These are phyloP conservation scores for Petaurus breviceps DNA, from an alignment of 2,113 vertebrate genomes.

Conservation along the genomic window DNA sequence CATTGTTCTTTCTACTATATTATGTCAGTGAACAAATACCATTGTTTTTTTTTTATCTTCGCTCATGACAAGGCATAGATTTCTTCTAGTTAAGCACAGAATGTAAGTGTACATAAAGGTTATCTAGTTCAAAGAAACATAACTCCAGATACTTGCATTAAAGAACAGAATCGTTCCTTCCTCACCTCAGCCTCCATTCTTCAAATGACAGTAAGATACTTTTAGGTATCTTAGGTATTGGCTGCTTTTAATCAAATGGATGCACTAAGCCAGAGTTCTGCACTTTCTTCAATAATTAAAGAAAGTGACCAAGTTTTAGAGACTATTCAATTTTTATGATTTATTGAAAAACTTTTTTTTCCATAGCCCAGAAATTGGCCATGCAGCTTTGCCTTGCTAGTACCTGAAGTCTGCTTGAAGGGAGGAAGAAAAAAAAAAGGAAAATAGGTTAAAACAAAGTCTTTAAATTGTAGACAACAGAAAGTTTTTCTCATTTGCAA, in stretches of 20 bases:
- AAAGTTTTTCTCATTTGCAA: neutral
- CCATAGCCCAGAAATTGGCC: conserved; percentile 30
- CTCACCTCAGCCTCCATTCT: neutral
- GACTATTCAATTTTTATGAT: conserved; percentile 59
- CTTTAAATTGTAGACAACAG: neutral
- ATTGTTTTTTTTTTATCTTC: neutral
- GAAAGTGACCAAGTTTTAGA: conserved; percentile 54
- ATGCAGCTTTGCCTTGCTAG: conserved; percentile 41
- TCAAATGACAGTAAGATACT: conserved; percentile 43
- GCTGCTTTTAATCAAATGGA: conserved; percentile 39
- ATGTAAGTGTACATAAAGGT: neutral
- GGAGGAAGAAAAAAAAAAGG: neutral
- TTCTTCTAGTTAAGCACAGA: neutral
- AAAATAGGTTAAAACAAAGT: neutral
- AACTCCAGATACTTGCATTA: conserved; percentile 40
- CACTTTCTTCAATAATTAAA: conserved; percentile 66
- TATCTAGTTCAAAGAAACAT: neutral
- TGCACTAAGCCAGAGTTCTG: conserved; percentile 30
- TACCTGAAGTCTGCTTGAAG: conserved; percentile 50
- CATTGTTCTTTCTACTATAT: neutral
- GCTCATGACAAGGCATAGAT: neutral
- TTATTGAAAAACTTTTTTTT: conserved; percentile 35
- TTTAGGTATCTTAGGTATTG: neutral
- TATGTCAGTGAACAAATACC: neutral
- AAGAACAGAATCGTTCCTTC: conserved; percentile 25